Conservation (phyloP, 2,888 invertebrate genomes). For the Heliconius cydno region DNA sequence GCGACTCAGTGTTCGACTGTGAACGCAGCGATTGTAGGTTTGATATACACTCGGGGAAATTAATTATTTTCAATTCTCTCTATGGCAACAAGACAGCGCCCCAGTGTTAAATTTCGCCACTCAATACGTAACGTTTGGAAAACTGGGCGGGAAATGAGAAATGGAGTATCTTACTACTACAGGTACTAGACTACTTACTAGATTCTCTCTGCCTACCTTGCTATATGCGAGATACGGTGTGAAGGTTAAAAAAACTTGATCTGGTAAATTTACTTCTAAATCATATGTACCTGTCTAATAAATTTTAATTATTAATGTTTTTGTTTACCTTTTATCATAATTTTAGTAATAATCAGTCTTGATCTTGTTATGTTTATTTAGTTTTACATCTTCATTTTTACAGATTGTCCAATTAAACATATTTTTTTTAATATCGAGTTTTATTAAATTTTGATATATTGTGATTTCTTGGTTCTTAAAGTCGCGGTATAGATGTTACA, state of each 20-base stretch:
- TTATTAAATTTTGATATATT: not conserved
- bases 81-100: too few relatives aligned
- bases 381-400: not conserved
- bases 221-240: not conserved
- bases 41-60: too few relatives aligned
- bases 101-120: not conserved
- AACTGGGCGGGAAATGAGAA: not conserved
- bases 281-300: constrained; percentile 12
- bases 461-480: not conserved
- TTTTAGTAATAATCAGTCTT: not conserved
- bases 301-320: not conserved
- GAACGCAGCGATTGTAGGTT: too few relatives aligned
- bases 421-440: not conserved
- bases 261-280: not conserved
- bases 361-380: constrained; percentile 7
- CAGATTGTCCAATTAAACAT: not conserved
- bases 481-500: too few relatives aligned
- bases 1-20: too few relatives aligned
- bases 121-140: not conserved
- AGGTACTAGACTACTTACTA: not conserved
- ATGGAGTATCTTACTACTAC: not conserved
- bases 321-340: not conserved
- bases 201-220: not conserved
- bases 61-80: too few relatives aligned
- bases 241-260: not conserved